phyloP scores from a whole-genome alignment of 1,140 invertebrate species.

The Drosophila kurseongensis region DNA sequence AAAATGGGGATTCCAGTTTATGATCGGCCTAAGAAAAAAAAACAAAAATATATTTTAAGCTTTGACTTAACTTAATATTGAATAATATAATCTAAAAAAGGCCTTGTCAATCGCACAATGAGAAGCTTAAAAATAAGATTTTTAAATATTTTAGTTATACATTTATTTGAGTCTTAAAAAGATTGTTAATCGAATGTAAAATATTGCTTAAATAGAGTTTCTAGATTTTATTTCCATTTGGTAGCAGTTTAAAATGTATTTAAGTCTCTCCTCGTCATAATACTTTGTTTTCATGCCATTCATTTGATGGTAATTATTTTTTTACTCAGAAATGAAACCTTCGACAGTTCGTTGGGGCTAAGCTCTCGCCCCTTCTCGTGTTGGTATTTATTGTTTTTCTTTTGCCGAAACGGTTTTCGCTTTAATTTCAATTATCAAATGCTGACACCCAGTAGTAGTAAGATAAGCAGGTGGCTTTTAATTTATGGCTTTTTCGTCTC shows the following conservation, averaged over 20 bases:
- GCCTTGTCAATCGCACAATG: too few relatives aligned
- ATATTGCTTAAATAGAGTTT: not conserved
- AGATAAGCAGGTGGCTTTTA: constrained; percentile 14
- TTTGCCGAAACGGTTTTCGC: not conserved
- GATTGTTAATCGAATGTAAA: too few relatives aligned
- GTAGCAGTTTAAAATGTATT: too few relatives aligned
- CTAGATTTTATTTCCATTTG: not conserved
- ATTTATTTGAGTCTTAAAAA: too few relatives aligned
- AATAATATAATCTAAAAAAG: too few relatives aligned
- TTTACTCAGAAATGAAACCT: not conserved
- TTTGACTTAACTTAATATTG: not conserved
- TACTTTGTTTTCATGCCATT: not conserved
- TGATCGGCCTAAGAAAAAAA: not conserved
- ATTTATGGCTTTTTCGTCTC: constrained; percentile 25
- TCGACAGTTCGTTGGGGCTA: too few relatives aligned
- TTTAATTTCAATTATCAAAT: constrained; percentile 24
- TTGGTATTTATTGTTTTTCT: not conserved
- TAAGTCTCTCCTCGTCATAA: too few relatives aligned
- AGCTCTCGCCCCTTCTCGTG: not conserved
- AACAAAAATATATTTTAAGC: not conserved
- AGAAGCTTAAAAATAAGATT: too few relatives aligned
- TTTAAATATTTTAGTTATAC: too few relatives aligned
- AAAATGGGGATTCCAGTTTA: too few relatives aligned
- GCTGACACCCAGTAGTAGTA: not conserved
- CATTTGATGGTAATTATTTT: not conserved